Evolutionary conservation across 2,797 vertebrate species (phyloP).

Genomic region (Glossophaga mutica): DNA sequence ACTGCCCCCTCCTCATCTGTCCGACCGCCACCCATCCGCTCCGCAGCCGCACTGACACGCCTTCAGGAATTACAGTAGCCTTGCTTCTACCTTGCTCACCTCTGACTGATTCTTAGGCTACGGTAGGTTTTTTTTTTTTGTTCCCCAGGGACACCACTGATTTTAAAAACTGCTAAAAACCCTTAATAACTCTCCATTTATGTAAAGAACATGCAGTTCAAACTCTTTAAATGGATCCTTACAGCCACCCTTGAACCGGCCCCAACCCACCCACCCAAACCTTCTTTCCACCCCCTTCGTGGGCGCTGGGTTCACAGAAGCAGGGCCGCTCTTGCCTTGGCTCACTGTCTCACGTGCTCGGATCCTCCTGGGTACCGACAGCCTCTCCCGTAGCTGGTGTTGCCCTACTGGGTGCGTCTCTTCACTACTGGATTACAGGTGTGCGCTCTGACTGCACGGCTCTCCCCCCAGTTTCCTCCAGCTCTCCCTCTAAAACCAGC

Average conservation of each 20-base stretch:
- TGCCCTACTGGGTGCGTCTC: neutral
- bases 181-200: rapidly evolving
- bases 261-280: rapidly evolving
- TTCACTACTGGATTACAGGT: rapidly evolving
- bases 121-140: neutral
- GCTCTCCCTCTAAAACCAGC: no score
- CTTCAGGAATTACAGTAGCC: rapidly evolving
- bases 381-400: neutral
- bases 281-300: rapidly evolving
- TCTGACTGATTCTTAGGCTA: neutral
- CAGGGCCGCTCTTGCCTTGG: rapidly evolving
- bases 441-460: rapidly evolving
- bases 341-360: rapidly evolving
- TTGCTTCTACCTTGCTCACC: neutral
- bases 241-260: neutral
- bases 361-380: rapidly evolving
- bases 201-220: neutral
- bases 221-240: neutral
- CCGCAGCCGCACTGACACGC: rapidly evolving
- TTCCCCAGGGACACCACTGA: neutral
- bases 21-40: rapidly evolving
- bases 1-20: rapidly evolving
- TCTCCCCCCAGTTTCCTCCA: neutral
- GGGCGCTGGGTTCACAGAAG: rapidly evolving
- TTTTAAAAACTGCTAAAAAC: neutral